These are phyloP conservation scores for Chrysolina haemoptera DNA, from an alignment of 2,888 invertebrate genomes.

Conservation along the genomic window DNA sequence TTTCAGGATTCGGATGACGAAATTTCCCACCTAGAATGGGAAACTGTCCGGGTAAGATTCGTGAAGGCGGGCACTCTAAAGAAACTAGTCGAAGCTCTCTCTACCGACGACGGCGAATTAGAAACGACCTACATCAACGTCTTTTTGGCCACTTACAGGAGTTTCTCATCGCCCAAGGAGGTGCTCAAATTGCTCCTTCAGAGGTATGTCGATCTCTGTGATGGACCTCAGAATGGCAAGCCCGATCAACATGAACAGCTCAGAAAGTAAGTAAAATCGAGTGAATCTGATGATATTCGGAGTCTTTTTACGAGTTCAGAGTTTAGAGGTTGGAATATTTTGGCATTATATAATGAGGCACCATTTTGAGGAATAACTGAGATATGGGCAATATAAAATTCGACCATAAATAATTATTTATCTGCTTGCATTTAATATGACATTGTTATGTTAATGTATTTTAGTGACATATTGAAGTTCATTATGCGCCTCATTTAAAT, in stretches of 20 bases:
- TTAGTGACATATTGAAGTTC: too few species aligned
- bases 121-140: conserved; percentile 99
- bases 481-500: too few species aligned
- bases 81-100: conserved; percentile 92
- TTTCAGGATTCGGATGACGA: conserved; percentile 89
- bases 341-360: too few species aligned
- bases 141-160: conserved; percentile 94
- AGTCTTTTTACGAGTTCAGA: too few species aligned
- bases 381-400: too few species aligned
- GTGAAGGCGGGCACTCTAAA: conserved; percentile 97
- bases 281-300: not conserved
- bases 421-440: too few species aligned
- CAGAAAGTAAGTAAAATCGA: conserved; percentile 73
- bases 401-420: too few species aligned
- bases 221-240: conserved; percentile 71
- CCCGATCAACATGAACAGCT: conserved; percentile 79
- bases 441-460: too few species aligned
- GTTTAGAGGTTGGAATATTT: too few species aligned
- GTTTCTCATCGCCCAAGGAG: conserved; percentile 89
- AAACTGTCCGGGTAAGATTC: conserved; percentile 94
- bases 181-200: conserved; percentile 87
- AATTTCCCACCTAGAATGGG: conserved; percentile 98
- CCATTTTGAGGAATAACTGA: too few species aligned
- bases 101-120: conserved; percentile 94
- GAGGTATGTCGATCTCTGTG: conserved; percentile 81